A percentile compares a stretch with the other conserved stretches of the same genome.
phyloP scores from a whole-genome alignment of 2,888 invertebrate genomes.

The Creontiades dilutus region DNA sequence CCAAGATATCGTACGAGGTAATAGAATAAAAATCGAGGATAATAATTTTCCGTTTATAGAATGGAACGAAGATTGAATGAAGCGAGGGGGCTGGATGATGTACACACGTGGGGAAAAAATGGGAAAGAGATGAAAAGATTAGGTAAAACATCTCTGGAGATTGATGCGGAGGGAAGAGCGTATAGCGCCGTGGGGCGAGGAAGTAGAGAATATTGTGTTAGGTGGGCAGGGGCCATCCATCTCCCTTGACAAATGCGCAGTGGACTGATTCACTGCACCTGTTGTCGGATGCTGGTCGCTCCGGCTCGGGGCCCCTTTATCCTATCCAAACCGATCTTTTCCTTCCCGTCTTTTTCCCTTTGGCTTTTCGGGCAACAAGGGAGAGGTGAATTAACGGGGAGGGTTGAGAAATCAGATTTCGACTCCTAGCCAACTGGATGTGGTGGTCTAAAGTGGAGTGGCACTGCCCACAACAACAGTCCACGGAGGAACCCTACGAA shows the following conservation, averaged over 20 bases:
- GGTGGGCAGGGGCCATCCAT: slow-evolving; percentile 66
- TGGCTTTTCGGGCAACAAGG: slow-evolving; percentile 11
- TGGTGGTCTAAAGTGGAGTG: too few relatives aligned
- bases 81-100: neutral
- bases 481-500: too few relatives aligned
- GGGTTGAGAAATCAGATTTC: neutral
- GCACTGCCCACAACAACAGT: too few relatives aligned
- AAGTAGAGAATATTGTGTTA: slow-evolving; percentile 67
- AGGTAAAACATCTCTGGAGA: slow-evolving; percentile 54
- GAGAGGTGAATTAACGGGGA: neutral
- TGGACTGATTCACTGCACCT: slow-evolving; percentile 70
- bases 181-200: slow-evolving; percentile 39
- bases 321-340: slow-evolving; percentile 34
- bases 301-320: slow-evolving; percentile 6
- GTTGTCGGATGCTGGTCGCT: slow-evolving; percentile 57
- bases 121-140: slow-evolving; percentile 34
- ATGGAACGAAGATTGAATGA: slow-evolving; percentile 2
- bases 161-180: slow-evolving; percentile 49
- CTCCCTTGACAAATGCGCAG: slow-evolving; percentile 68
- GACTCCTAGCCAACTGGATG: neutral
- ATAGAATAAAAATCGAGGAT: neutral
- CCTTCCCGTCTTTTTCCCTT: slow-evolving; percentile 36
- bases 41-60: neutral
- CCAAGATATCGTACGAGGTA: too few relatives aligned
- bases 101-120: slow-evolving; percentile 11